Percentiles rank a stretch among this genome's conserved stretches.
Conservation (phyloP, 2,113 vertebrate species). For the Calonectris borealis region DNA sequence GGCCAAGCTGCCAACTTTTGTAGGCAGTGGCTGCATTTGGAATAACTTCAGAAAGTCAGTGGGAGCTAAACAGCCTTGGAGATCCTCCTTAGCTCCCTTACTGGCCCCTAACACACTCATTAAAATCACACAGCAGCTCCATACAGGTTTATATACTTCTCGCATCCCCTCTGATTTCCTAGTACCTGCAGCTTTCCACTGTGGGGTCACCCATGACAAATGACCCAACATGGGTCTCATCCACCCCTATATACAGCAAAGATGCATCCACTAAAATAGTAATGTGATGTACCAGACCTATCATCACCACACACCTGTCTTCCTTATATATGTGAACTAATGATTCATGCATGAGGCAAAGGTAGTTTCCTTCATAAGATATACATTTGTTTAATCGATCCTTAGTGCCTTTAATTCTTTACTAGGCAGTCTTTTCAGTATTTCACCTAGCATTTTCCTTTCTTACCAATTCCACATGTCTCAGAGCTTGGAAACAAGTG, state of each 20-base stretch:
- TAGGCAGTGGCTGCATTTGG: neutral
- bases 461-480: neutral
- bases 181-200: neutral
- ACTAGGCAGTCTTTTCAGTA: neutral
- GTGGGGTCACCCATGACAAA: neutral
- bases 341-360: neutral
- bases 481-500: neutral
- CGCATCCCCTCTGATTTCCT: rapidly evolving
- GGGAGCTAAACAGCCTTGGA: neutral
- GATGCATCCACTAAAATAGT: neutral
- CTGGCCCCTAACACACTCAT: neutral
- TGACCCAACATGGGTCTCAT: neutral
- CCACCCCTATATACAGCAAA: neutral
- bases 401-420: neutral
- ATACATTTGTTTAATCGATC: neutral
- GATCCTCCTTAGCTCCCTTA: neutral
- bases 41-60: neutral
- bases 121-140: neutral
- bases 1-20: neutral
- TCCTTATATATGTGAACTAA: neutral
- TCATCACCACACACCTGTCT: neutral
- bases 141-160: neutral
- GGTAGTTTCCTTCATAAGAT: neutral
- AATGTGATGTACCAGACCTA: neutral
- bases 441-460: neutral